phyloP scores from a whole-genome alignment of 2,797 vertebrate genomes.

The Myotis daubentonii region DNA sequence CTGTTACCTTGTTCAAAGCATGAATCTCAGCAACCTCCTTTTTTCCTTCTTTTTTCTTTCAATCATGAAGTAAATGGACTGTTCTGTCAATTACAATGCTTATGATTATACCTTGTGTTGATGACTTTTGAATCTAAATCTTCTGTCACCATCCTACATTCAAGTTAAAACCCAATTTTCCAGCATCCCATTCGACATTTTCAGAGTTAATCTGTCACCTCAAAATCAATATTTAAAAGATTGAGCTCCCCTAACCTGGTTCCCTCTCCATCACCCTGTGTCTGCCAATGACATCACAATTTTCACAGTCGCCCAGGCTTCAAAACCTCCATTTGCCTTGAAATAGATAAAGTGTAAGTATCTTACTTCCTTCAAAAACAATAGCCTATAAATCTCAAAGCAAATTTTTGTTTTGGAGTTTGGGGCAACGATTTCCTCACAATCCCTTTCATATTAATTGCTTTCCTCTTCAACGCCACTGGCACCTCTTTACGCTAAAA shows the following conservation, averaged over 20 bases:
- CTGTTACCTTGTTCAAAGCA: background rate
- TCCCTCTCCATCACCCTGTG: conserved; percentile 22
- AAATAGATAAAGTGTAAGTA: conserved; percentile 43
- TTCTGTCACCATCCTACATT: conserved; percentile 4
- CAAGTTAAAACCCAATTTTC: conserved; percentile 27
- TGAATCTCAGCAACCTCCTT: background rate
- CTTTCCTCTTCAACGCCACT: background rate
- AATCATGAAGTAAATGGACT: background rate
- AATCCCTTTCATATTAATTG: background rate
- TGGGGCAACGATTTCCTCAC: background rate
- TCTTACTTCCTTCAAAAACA: conserved; percentile 1
- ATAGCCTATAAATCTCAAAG: conserved; percentile 2
- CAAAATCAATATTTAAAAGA: conserved; percentile 68
- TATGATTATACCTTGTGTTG: background rate
- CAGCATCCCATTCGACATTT: conserved; percentile 19
- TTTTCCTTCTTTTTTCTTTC: background rate
- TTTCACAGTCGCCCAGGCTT: conserved; percentile 60
- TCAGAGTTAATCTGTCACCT: conserved; percentile 47
- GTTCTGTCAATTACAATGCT: conserved; percentile 7
- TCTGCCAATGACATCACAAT: conserved; percentile 64
- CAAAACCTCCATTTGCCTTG: conserved; percentile 50
- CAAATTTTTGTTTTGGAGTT: background rate
- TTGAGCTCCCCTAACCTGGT: background rate
- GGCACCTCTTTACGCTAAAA: background rate
- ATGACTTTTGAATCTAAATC: conserved; percentile 37